phyloP scores from a whole-genome alignment of 2,797 vertebrate genomes.

The Sebastolobus alascanus region DNA sequence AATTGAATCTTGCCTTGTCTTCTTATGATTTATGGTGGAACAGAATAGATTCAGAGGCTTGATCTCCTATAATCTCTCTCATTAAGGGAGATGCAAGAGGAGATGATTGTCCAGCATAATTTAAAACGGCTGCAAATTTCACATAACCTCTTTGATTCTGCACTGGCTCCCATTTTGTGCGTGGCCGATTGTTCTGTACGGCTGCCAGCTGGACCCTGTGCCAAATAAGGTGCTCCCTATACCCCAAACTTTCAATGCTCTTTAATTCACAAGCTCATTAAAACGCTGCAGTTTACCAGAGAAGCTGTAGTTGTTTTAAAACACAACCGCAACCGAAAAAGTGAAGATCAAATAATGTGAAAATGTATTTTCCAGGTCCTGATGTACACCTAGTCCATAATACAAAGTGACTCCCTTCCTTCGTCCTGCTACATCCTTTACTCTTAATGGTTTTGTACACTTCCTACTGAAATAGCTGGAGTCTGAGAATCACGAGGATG shows the following conservation, averaged over 20 bases:
- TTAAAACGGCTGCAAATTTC: constrained; percentile 69
- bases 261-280: constrained; percentile 54
- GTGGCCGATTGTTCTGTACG: constrained; percentile 22
- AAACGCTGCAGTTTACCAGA: constrained; percentile 26
- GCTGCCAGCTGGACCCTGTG: constrained; percentile 52
- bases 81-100: constrained; percentile 70
- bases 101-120: constrained; percentile 75
- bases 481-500: constrained; percentile 10
- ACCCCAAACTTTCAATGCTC: constrained; percentile 37
- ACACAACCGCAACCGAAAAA: constrained; percentile 20
- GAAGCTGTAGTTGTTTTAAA: constrained; percentile 27
- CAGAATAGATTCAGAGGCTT: constrained; percentile 64
- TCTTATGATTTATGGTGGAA: constrained; percentile 75
- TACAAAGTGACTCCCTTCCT: neutral
- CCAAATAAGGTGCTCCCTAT: constrained; percentile 57
- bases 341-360: constrained; percentile 16
- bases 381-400: constrained; percentile 5
- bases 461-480: constrained; percentile 14
- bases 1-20: constrained; percentile 77
- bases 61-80: constrained; percentile 75
- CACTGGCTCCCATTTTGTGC: constrained; percentile 44
- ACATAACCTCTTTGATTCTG: constrained; percentile 62
- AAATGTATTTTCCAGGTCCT: constrained; percentile 12
- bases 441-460: neutral
- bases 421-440: neutral